These are phyloP conservation scores for Strigops habroptila DNA, from an alignment of 2,113 vertebrate genomes.

Conservation along the genomic window DNA sequence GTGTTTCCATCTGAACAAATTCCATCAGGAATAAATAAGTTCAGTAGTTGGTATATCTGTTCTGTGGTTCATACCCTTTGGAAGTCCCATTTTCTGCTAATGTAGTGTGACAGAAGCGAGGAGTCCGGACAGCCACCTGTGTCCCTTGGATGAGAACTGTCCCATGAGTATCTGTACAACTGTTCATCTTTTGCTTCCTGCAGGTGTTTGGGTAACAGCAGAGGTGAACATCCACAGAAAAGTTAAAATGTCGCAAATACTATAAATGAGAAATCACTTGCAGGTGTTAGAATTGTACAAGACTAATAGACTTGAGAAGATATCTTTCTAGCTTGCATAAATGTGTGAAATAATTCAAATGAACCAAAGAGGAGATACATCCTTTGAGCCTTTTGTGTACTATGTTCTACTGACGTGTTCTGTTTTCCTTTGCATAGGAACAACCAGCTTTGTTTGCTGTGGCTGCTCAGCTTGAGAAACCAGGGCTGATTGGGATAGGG, in stretches of 20 bases:
- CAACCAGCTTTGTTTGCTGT: not conserved
- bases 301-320: not conserved
- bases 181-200: not conserved
- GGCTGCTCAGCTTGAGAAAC: not conserved
- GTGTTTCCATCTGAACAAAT: not conserved
- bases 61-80: not conserved
- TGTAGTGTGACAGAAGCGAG: not conserved
- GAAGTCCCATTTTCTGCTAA: not conserved
- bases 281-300: not conserved
- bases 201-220: not conserved
- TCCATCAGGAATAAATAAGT: not conserved
- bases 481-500: not conserved
- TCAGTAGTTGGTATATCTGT: not conserved
- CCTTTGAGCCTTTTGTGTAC: not conserved
- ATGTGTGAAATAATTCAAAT: not conserved
- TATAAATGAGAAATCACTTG: not conserved
- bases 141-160: not conserved
- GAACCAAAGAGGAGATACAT: not conserved
- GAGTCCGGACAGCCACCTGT: not conserved
- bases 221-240: not conserved
- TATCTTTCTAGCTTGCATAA: not conserved
- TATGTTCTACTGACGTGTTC: rapidly evolving
- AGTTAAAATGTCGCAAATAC: not conserved
- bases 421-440: not conserved
- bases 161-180: not conserved